Conservation (phyloP, 1,140 invertebrate species). For the Pseudomyrmex gracilis region DNA sequence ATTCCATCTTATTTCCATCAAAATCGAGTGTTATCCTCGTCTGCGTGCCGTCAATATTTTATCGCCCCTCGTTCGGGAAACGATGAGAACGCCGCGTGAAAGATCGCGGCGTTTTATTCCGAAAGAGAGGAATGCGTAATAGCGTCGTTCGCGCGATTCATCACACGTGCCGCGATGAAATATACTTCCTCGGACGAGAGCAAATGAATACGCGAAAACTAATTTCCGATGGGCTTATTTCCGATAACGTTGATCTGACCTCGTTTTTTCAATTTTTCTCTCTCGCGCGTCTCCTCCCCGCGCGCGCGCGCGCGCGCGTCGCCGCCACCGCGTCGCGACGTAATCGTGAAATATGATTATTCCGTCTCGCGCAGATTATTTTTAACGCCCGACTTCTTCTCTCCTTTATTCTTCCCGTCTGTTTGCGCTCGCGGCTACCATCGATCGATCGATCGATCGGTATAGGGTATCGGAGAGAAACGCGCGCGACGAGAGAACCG, state of each 20-base stretch:
- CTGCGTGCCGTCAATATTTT: slow-evolving; percentile 27
- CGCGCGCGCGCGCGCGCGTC: not conserved
- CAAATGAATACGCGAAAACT: slow-evolving; percentile 55
- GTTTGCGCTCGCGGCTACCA: slow-evolving; percentile 12
- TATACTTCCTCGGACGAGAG: slow-evolving; percentile 44
- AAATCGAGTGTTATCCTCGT: not conserved
- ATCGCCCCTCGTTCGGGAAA: slow-evolving; percentile 29
- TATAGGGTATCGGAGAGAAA: not conserved
- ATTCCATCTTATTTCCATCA: slow-evolving; percentile 2
- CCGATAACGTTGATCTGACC: slow-evolving; percentile 18
- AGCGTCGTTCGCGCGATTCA: slow-evolving; percentile 31
- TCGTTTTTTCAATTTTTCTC: slow-evolving; percentile 53
- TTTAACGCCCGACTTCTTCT: slow-evolving; percentile 46
- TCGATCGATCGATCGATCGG: slow-evolving; percentile 45
- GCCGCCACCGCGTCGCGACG: slow-evolving; percentile 19
- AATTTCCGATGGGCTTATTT: slow-evolving; percentile 50
- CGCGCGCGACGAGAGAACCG: too few relatives aligned
- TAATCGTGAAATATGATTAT: slow-evolving; percentile 60
- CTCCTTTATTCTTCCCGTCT: not conserved
- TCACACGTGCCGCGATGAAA: slow-evolving; percentile 46
- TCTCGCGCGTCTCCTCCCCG: not conserved
- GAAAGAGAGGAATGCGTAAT: slow-evolving; percentile 31
- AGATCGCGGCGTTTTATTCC: slow-evolving; percentile 49
- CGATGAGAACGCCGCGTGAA: slow-evolving; percentile 15
- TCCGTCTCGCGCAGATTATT: slow-evolving; percentile 51